Conservation (phyloP, 2,888 invertebrate species). For the Cataglyphis albicans region DNA sequence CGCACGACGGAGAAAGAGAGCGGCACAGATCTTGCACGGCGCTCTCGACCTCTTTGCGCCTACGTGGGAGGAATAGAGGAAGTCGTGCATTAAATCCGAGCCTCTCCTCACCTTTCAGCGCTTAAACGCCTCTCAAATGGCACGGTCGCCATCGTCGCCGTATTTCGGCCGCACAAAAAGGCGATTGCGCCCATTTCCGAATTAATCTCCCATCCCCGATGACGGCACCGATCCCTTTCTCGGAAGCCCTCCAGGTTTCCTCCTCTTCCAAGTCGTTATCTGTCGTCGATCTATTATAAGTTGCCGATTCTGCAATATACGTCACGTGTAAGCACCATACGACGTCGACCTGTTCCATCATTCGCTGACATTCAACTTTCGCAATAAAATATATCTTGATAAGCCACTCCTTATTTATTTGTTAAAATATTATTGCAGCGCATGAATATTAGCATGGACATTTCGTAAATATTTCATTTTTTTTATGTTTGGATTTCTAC, state of each 20-base stretch:
- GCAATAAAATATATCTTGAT: not conserved
- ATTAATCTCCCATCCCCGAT: not conserved
- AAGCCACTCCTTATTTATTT: not conserved
- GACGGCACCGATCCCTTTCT: not conserved
- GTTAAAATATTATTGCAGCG: not conserved
- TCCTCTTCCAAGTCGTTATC: not conserved
- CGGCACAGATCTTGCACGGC: constrained; percentile 58
- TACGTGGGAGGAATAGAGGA: constrained; percentile 82
- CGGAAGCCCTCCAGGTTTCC: not conserved
- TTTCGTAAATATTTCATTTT: not conserved
- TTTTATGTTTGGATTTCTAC: not conserved
- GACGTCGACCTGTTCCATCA: not conserved
- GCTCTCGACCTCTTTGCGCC: constrained; percentile 76
- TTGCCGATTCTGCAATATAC: not conserved
- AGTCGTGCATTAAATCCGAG: constrained; percentile 81
- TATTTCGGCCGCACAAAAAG: constrained; percentile 57
- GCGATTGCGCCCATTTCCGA: constrained; percentile 48
- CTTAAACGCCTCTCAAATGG: constrained; percentile 76
- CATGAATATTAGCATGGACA: not conserved
- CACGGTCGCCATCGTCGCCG: constrained; percentile 49
- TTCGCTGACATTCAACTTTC: not conserved
- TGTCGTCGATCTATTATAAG: not conserved
- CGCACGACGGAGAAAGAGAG: constrained; percentile 55
- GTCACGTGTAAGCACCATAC: not conserved
- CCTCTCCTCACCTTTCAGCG: constrained; percentile 78